Base-by-base conservation (phyloP, 2,888 invertebrate species). In the Thecocarcelia acutangulata region DNA sequence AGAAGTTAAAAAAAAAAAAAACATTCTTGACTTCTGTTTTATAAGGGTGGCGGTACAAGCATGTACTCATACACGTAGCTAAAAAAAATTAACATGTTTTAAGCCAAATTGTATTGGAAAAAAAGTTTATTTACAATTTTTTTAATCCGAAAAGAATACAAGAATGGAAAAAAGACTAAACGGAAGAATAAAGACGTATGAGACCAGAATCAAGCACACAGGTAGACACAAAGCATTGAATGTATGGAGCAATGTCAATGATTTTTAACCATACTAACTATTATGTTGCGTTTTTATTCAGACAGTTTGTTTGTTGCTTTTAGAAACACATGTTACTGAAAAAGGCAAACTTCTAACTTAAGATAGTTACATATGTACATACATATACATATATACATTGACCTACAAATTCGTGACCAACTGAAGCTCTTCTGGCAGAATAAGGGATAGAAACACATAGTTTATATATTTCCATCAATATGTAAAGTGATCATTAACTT, bases 191-290 rank as follows among this genome's bases (percentile, higher is more conserved):
- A 2, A 68, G 17, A 44, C 56, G 64, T 37, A 50, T 72, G 28
- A 72, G 13, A 42, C 64, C 58, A 70, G 50, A 50, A 58, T 50
- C 21, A 54, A 54, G 19, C 52, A 12, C 13, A 33, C 48, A 72
- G 50, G 4, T 52, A 13, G 15, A 52, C 50, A 21, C 19, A 58
- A 37, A 24, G 58, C 73, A 74, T 59, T 70, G 46, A 69, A 46
- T 42, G 33, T 50, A 59, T 59, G 63, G 61, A 59, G 76, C 76
- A 77, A 77, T 66, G 63, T 72, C 63, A 72, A 70, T 78, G 64
- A 33, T 63, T 48, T 78, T 28, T 42, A 64, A 70, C 63, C 72
- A 64, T 64, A 64, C 64, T 78, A 70, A 64, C 64, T 78, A 70
- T 44, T 66, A 59, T 72, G 50, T 58, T 77, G n/a, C 21, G 2